Evolutionary conservation across 2,113 vertebrate species (phyloP), one percentile per base, ranked within the genome.

Genomic region (Ceyx cyanopectus): DNA sequence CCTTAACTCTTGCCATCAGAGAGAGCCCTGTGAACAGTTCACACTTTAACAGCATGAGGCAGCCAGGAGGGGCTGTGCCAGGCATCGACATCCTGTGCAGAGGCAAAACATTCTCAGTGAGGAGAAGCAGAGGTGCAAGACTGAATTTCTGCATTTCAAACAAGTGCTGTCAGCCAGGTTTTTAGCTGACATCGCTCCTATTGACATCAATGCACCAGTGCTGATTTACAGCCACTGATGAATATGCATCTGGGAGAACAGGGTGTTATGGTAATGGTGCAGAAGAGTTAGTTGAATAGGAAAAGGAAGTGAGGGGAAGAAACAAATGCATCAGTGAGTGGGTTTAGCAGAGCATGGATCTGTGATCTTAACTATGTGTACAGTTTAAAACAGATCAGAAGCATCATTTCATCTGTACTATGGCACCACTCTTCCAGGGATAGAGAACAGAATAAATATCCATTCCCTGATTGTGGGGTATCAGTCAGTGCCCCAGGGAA

Each of bases 111-210:
- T 12, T 89, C 87, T 7, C 34, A 20, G 20, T 6, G 22, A 58
- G 58, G 48, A 76, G 69, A 61, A 45, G 46, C 86, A 85, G 72
- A 27, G 70, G 81, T 82, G 81, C 68, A 56, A 89, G 94, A 92
- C 91, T 67, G 78, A 30, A 32, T 77, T 69, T 80, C 92, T 94
- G 84, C 92, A 89, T 85, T 96, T 95, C 81, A 96, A 91, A 91
- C 60, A 51, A 79, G 32, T 21, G 41, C 2, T 66, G 83, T 72
- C 81, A 75, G 69, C 15, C 67, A 51, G 63, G 29, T 10, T 92
- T 94, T 93, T n/a, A 81, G 86, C 89, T 89, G 86, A 62, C 70
- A 26, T 69, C 0, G 3, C 67, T 82, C 32, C 61, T 26, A 14
- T 6, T 70, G 67, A n/a, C 73, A 67, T 51, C 20, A 37, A 11